Evolutionary conservation across 1,140 invertebrate genomes (phyloP).

Genomic region (Brachionus koreanus): DNA sequence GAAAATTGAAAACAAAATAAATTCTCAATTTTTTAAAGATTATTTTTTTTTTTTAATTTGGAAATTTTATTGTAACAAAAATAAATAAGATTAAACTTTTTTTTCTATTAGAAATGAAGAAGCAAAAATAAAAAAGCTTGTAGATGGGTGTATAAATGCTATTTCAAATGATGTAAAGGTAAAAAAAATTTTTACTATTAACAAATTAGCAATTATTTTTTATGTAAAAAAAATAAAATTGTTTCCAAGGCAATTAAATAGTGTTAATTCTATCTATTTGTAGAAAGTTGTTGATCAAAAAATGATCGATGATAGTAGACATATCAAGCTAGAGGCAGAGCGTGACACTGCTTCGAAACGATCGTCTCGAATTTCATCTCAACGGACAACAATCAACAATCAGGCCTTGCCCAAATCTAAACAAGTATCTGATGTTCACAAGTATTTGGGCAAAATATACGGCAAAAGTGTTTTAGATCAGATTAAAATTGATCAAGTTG

Average conservation of each 20-base stretch:
- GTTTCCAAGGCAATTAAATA: background rate
- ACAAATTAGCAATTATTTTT: background rate
- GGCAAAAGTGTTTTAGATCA: slow-evolving; percentile 6
- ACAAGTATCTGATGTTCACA: slow-evolving; percentile 25
- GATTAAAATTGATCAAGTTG: slow-evolving; percentile 19
- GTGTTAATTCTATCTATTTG: background rate
- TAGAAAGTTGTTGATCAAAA: slow-evolving; percentile 33
- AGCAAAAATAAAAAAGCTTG: background rate
- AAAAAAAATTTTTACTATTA: background rate
- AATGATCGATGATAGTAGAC: slow-evolving; percentile 17
- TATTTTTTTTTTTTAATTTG: too few species aligned
- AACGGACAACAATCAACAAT: background rate
- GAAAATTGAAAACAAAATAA: too few species aligned
- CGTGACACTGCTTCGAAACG: background rate
- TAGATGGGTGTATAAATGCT: slow-evolving; percentile 23
- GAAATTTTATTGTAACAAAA: too few species aligned
- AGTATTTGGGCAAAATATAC: slow-evolving; percentile 38
- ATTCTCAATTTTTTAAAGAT: background rate
- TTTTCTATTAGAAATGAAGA: background rate
- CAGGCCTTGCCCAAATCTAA: background rate
- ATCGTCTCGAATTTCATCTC: background rate
- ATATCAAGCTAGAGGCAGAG: slow-evolving; percentile 20
- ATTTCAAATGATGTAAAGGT: slow-evolving; percentile 41
- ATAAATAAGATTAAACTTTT: too few species aligned
- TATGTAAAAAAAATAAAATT: background rate